Conservation (phyloP, 92 coral and sea anemone species). For the Muricea muricata region DNA sequence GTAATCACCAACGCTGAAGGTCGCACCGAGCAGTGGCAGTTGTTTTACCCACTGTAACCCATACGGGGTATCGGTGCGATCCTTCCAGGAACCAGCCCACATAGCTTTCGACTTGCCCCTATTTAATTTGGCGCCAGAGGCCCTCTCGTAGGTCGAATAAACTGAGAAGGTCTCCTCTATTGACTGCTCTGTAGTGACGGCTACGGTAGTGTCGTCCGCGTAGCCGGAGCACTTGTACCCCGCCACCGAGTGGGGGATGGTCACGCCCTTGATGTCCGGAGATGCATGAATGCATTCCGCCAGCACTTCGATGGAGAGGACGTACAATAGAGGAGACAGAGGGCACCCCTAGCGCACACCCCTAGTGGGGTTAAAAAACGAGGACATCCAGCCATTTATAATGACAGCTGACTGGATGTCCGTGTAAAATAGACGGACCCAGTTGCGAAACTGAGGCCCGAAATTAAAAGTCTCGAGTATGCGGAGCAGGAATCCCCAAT, state of each 20-base stretch:
- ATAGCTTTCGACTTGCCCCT: conserved; percentile 5
- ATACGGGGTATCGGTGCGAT: not conserved
- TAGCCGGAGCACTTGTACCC: conserved; percentile 9
- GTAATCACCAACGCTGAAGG: not conserved
- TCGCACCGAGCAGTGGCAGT: no score
- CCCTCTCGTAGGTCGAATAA: not conserved
- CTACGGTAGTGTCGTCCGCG: conserved; percentile 47
- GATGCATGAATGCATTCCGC: conserved; percentile 19
- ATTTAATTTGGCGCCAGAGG: conserved; percentile 27
- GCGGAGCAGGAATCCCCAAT: conserved; percentile 58
- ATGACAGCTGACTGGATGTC: not conserved
- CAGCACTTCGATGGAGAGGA: conserved; percentile 20
- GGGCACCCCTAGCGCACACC: conserved; percentile 49
- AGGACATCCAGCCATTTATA: conserved; percentile 24
- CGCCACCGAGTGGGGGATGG: not conserved
- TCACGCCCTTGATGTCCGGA: conserved; percentile 15
- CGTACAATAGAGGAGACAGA: conserved; percentile 29
- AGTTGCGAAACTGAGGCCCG: conserved; percentile 48
- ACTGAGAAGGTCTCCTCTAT: not conserved
- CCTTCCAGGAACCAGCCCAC: conserved; percentile 8
- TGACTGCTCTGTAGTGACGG: conserved; percentile 11
- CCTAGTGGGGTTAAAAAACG: not conserved
- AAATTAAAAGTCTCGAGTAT: conserved; percentile 51
- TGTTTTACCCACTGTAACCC: not conserved
- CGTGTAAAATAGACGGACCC: conserved; percentile 53